Base-by-base conservation (phyloP, 1,140 invertebrate species). In the Monomorium pharaonis region DNA sequence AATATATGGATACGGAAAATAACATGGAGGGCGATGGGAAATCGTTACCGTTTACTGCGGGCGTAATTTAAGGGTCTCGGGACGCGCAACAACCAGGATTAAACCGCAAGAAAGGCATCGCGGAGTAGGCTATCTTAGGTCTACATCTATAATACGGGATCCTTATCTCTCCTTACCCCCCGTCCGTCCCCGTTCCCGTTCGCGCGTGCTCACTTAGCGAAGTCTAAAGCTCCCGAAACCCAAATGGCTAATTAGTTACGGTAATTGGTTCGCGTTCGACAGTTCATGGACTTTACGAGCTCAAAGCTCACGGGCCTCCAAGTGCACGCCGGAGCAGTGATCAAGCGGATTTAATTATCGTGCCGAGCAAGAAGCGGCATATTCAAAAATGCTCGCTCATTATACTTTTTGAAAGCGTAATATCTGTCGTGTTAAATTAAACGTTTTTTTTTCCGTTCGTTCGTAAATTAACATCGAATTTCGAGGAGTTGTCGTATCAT, bases 161-260 rank as follows among this genome's bases (percentile, higher is more conserved):
- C 9, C 24, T 37, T 10, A 10, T 37, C 65, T 56, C 67, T 60
- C 51, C 42, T 56, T 14, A 6, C 49, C 70, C 42, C 58, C 49
- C 12, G 3, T 30, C 37, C 62, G 14, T 77, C 63, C 63, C 77
- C 69, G 37, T 70, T 47, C 21, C 62, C 65, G 47, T 47, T 72
- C 37, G 21, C 33, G 42, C 14, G 62, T 18, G 60, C 37, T 56
- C 51, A 67, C 65, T 90, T 84, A 80, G 88, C 86, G 44, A 88
- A 87, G 74, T 89, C 88, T 33, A 86, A 90, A 88, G 74, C 77
- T 85, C 56, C 75, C 65, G 72, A 58, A 77, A 67, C 86, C 86
- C 89, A 89, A 90, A 90, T 90, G 78, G 86, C 86, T 90, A 91
- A 91, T 91, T 91, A 91, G 89, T 88, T 90, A 90, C 89, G 80